These are phyloP conservation scores for Cyanistes caeruleus DNA, from an alignment of 2,113 vertebrate genomes.

Conservation along the genomic window DNA sequence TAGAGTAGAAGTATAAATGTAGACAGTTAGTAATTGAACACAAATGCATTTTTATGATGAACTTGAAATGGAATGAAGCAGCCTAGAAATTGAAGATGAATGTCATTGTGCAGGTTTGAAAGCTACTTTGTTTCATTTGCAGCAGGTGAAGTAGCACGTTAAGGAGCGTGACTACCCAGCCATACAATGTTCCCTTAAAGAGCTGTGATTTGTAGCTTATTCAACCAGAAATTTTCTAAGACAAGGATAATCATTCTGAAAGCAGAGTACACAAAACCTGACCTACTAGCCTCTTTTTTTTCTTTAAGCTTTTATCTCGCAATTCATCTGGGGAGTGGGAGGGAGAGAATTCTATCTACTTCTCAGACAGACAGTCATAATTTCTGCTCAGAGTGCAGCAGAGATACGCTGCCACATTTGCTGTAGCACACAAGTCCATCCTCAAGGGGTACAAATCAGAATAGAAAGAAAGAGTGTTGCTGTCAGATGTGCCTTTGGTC, in stretches of 20 bases:
- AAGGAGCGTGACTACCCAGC: slow-evolving; percentile 7
- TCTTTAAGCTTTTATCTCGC: slow-evolving; percentile 47
- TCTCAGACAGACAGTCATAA: slow-evolving; percentile 37
- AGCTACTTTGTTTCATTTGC: slow-evolving; percentile 40
- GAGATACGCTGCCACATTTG: background rate
- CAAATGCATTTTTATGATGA: background rate
- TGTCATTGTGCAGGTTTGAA: background rate
- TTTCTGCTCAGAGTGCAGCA: slow-evolving; percentile 40
- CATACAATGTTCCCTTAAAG: slow-evolving; percentile 49
- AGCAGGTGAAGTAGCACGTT: slow-evolving; percentile 18
- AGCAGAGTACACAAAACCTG: slow-evolving; percentile 66
- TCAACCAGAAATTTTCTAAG: slow-evolving; percentile 69
- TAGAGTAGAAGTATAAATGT: background rate
- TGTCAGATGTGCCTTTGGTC: background rate
- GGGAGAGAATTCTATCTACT: slow-evolving; percentile 30
- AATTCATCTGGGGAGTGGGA: background rate
- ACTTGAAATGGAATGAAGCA: background rate
- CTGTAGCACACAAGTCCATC: background rate
- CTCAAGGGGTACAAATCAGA: background rate
- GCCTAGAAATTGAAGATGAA: background rate
- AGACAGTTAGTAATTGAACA: background rate
- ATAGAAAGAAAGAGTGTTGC: background rate
- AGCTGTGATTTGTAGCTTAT: slow-evolving; percentile 57
- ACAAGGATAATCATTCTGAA: slow-evolving; percentile 63
- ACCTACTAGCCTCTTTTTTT: slow-evolving; percentile 50